Evolutionary conservation across 2,888 invertebrate species (phyloP).

Genomic region (Morpho helenor): DNA sequence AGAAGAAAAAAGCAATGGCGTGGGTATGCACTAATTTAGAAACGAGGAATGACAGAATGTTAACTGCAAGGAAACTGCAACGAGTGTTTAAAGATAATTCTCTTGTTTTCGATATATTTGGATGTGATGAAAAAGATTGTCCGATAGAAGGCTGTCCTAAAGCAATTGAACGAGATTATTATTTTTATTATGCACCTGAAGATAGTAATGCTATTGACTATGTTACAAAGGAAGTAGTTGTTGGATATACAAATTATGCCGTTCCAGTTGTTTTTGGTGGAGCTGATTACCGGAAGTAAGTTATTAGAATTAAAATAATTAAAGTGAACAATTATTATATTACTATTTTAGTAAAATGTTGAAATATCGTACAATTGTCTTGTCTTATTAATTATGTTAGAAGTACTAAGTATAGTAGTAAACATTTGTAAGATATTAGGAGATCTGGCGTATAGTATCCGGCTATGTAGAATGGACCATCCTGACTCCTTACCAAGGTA

Average conservation of each 20-base stretch:
- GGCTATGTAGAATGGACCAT: too few relatives aligned
- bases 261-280: constrained; percentile 84
- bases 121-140: constrained; percentile 45
- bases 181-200: constrained; percentile 58
- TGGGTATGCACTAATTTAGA: constrained; percentile 42
- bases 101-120: constrained; percentile 69
- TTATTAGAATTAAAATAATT: too few relatives aligned
- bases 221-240: constrained; percentile 54
- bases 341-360: too few relatives aligned
- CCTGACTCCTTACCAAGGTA: too few relatives aligned
- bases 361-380: too few relatives aligned
- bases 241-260: constrained; percentile 75
- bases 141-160: constrained; percentile 39
- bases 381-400: too few relatives aligned
- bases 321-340: too few relatives aligned
- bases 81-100: constrained; percentile 50
- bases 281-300: constrained; percentile 77
- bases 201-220: constrained; percentile 49
- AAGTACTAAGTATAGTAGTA: too few relatives aligned
- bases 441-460: too few relatives aligned
- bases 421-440: too few relatives aligned
- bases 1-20: constrained; percentile 30
- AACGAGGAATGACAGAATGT: constrained; percentile 26
- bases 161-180: constrained; percentile 47
- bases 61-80: constrained; percentile 47